Evolutionary conservation across 1,140 invertebrate genomes (phyloP).

Genomic region (Aporrectodea caliginosa): DNA sequence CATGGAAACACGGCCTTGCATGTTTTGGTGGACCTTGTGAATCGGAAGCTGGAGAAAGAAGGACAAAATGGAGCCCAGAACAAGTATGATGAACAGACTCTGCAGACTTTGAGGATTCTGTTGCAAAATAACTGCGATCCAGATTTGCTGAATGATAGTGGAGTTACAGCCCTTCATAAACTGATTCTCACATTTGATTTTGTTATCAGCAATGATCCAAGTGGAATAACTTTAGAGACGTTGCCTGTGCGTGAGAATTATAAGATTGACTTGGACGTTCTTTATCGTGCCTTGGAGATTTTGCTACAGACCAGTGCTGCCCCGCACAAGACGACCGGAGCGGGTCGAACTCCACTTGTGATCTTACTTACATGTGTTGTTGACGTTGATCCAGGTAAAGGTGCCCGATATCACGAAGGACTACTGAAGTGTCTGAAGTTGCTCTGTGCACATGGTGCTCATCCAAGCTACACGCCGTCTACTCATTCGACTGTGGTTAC

Average conservation of each 20-base stretch:
- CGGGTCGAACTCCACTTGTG: slow-evolving; percentile 46
- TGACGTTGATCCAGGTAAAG: slow-evolving; percentile 37
- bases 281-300: slow-evolving; percentile 39
- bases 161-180: slow-evolving; percentile 43
- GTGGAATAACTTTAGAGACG: slow-evolving; percentile 33
- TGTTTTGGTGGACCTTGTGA: slow-evolving; percentile 46
- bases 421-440: slow-evolving; percentile 38
- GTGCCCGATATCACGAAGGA: slow-evolving; percentile 35
- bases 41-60: slow-evolving; percentile 33
- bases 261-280: slow-evolving; percentile 40
- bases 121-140: slow-evolving; percentile 49
- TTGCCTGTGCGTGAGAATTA: slow-evolving; percentile 41
- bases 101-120: slow-evolving; percentile 41
- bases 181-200: slow-evolving; percentile 38
- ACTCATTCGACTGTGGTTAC: slow-evolving; percentile 24
- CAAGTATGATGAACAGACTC: slow-evolving; percentile 46
- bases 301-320: slow-evolving; percentile 41
- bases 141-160: slow-evolving; percentile 38
- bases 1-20: slow-evolving; percentile 48
- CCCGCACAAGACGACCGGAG: slow-evolving; percentile 39
- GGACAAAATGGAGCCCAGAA: slow-evolving; percentile 37
- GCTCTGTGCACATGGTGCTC: slow-evolving; percentile 42
- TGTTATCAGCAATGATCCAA: slow-evolving; percentile 22
- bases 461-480: slow-evolving; percentile 35
- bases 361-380: slow-evolving; percentile 43